Conservation (phyloP, 2,888 invertebrate genomes). For the Himalopsyche anomala region DNA sequence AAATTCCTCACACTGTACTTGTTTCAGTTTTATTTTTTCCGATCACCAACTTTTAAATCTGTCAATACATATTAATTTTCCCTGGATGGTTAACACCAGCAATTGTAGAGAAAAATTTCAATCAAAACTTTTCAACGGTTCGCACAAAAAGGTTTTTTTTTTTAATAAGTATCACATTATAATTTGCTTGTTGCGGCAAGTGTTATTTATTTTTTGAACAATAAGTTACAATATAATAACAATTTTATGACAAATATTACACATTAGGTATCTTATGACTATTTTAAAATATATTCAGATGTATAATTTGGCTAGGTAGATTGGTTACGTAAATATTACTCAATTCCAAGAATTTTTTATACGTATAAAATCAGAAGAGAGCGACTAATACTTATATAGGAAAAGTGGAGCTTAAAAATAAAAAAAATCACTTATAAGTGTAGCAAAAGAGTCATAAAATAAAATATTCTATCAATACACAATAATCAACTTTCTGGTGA, state of each 20-base stretch:
- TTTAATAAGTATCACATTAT: neutral
- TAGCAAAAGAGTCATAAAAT: slow-evolving; percentile 50
- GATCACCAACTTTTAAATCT: no score
- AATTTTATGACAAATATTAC: slow-evolving; percentile 47
- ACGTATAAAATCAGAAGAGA: slow-evolving; percentile 51
- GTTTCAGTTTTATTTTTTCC: no score
- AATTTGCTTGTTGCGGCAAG: slow-evolving; percentile 50
- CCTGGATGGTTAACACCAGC: no score
- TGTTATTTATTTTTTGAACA: slow-evolving; percentile 56
- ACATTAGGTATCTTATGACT: slow-evolving; percentile 32
- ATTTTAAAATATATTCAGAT: slow-evolving; percentile 54
- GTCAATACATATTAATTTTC: no score
- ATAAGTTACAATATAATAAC: slow-evolving; percentile 54
- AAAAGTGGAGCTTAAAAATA: slow-evolving; percentile 52
- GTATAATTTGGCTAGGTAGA: slow-evolving; percentile 57
- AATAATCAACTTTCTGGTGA: slow-evolving; percentile 34
- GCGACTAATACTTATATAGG: slow-evolving; percentile 55
- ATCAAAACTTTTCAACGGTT: no score
- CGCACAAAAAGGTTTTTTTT: no score
- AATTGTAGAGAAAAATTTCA: no score
- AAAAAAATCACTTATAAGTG: slow-evolving; percentile 38
- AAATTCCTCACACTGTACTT: no score
- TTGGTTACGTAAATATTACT: slow-evolving; percentile 49
- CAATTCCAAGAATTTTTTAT: slow-evolving; percentile 39
- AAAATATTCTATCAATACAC: slow-evolving; percentile 35